Evolutionary conservation across 2,888 invertebrate species (phyloP).

Genomic region (Tetragonula carbonaria): DNA sequence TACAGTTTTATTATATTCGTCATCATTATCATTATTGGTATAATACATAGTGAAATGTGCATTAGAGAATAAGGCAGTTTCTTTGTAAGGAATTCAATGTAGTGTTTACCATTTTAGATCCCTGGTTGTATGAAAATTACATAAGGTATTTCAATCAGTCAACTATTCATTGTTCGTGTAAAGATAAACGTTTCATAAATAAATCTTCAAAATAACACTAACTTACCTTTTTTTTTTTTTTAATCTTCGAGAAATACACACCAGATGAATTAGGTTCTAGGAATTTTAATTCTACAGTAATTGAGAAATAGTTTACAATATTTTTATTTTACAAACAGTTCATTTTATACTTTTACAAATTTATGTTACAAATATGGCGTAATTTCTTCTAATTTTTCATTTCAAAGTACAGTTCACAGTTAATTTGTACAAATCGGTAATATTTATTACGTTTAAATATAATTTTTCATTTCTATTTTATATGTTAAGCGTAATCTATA

Average conservation of each 20-base stretch:
- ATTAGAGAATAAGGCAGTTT: slow-evolving; percentile 76
- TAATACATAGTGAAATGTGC: slow-evolving; percentile 66
- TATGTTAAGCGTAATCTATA: slow-evolving; percentile 42
- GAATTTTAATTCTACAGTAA: neutral
- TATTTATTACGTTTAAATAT: slow-evolving; percentile 11
- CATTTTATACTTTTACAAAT: slow-evolving; percentile 50
- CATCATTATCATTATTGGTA: slow-evolving; percentile 63
- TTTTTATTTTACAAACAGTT: slow-evolving; percentile 55
- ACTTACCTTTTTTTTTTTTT: slow-evolving; percentile 27
- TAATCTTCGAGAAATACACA: slow-evolving; percentile 3
- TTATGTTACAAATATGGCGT: slow-evolving; percentile 43
- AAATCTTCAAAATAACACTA: slow-evolving; percentile 73
- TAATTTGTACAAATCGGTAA: slow-evolving; percentile 14
- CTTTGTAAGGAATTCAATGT: slow-evolving; percentile 70
- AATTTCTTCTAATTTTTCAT: slow-evolving; percentile 5
- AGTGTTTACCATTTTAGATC: slow-evolving; percentile 64
- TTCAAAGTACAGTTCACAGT: slow-evolving; percentile 27
- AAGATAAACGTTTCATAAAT: slow-evolving; percentile 80
- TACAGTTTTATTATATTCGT: slow-evolving; percentile 36
- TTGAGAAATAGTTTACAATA: slow-evolving; percentile 26
- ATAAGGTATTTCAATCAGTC: slow-evolving; percentile 63
- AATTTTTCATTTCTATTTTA: slow-evolving; percentile 21
- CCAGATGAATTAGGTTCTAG: neutral
- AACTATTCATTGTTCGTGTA: slow-evolving; percentile 76
- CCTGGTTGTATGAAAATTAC: slow-evolving; percentile 66